Base-by-base conservation (phyloP, 2,797 vertebrate genomes). In the Gallinago nigripennis region DNA sequence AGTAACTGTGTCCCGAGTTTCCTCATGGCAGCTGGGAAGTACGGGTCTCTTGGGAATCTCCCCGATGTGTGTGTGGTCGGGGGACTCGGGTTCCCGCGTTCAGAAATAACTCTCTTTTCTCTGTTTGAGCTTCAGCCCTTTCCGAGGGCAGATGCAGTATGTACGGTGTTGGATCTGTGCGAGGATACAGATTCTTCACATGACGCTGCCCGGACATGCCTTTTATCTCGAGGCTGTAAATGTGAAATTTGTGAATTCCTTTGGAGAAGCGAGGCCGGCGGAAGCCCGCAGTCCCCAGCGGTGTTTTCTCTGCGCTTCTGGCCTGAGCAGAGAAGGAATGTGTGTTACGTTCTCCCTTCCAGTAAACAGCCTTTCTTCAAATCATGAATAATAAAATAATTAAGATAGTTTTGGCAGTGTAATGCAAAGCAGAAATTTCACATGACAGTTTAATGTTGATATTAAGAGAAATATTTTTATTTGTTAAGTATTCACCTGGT, bases 81-180 rank as follows among this genome's bases (percentile, higher is more conserved):
- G 3, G 21, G 46, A 2, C 2, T 61, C 4, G 3, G 35, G 28
- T 39, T 75, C 84, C 76, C 4, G 0, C 9, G 14, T 2, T 63
- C 57, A 72, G 61, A 33, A 39, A 28, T 33, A 3, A 53, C 9
- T 77, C 31, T 39, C 30, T 82, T 27, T n/a, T 57, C 39, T 58
- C 31, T 6, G 11, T 15, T 1, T 6, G 65, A n/a, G 58, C 16
- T 1, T 5, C 2, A 16, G 31, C 31, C 76, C 69, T 35, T 43
- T 9, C 45, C 0, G 0, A 45, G 57, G 75, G 50, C 63, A 51
- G 66, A 13, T 1, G 1, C 51, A 2, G 58, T 5, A 46, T 54
- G 1, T 45, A 3, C 0, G 4, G 7, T 9, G 31, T 35, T 41
- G 15, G 58, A 5, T 51, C 54, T 4, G 5, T 15, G 39, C 13